These are phyloP conservation scores for Drosophila kanapiae DNA, from an alignment of 1,140 invertebrate genomes.

Conservation along the genomic window DNA sequence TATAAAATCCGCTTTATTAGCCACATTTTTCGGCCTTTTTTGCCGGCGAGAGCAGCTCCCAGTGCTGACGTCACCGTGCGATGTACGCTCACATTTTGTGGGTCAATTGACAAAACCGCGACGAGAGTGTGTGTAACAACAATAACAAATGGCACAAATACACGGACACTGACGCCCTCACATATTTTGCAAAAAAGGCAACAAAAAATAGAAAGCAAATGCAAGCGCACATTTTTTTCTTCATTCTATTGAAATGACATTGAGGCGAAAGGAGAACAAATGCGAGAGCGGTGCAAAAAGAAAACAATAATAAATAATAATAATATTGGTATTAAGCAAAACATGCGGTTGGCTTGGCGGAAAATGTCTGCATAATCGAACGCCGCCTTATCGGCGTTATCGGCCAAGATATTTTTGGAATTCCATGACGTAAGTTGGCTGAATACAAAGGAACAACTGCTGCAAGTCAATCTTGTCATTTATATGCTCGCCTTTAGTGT, in stretches of 20 bases:
- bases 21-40: slow-evolving; percentile 57
- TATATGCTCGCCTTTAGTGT: slow-evolving; percentile 6
- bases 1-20: slow-evolving; percentile 32
- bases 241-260: slow-evolving; percentile 79
- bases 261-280: slow-evolving; percentile 36
- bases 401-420: slow-evolving; percentile 67
- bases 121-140: slow-evolving; percentile 14
- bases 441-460: slow-evolving; percentile 51
- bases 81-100: slow-evolving; percentile 59
- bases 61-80: slow-evolving; percentile 65
- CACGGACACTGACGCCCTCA: slow-evolving; percentile 41
- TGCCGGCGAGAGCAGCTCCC: slow-evolving; percentile 53
- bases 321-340: slow-evolving; percentile 26
- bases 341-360: slow-evolving; percentile 14
- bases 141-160: slow-evolving; percentile 56
- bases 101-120: slow-evolving; percentile 73
- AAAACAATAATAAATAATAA: slow-evolving; percentile 42
- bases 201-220: slow-evolving; percentile 67
- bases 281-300: slow-evolving; percentile 34
- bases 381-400: slow-evolving; percentile 55
- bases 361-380: slow-evolving; percentile 54
- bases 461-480: slow-evolving; percentile 43
- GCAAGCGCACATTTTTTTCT: slow-evolving; percentile 64
- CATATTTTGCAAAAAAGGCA: slow-evolving; percentile 62
- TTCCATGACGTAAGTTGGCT: slow-evolving; percentile 70